These are phyloP conservation scores for Chouioia cunea DNA, from an alignment of 2,888 invertebrate genomes.

Conservation along the genomic window DNA sequence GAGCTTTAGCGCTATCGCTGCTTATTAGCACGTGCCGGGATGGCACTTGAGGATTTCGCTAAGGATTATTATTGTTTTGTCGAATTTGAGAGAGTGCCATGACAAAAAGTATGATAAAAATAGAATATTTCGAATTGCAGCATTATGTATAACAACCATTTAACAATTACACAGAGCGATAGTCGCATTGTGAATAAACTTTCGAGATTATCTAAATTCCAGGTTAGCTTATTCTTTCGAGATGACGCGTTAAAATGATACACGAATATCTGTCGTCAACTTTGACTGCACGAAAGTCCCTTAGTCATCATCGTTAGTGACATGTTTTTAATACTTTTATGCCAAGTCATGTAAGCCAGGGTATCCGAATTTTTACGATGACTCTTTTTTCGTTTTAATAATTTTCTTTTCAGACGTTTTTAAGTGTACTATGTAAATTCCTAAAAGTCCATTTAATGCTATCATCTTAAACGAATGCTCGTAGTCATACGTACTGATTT, in stretches of 20 bases:
- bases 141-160: too few relatives aligned
- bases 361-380: slow-evolving; percentile 8
- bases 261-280: slow-evolving; percentile 14
- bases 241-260: too few relatives aligned
- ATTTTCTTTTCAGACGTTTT: too few relatives aligned
- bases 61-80: slow-evolving; percentile 6
- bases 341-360: slow-evolving; percentile 23
- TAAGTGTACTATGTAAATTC: too few relatives aligned
- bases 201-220: slow-evolving; percentile 11
- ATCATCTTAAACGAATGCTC: too few relatives aligned
- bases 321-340: background rate
- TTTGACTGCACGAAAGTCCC: slow-evolving; percentile 1
- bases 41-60: too few relatives aligned
- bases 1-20: background rate
- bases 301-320: slow-evolving; percentile 20
- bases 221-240: too few relatives aligned
- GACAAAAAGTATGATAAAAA: background rate
- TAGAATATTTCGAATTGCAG: slow-evolving; percentile 1
- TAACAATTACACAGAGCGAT: background rate
- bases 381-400: background rate
- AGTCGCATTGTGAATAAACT: background rate
- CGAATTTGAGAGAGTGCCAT: background rate
- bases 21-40: background rate
- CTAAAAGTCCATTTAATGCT: too few relatives aligned
- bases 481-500: too few relatives aligned